Percentiles rank a stretch among this genome's conserved stretches.
phyloP scores from a whole-genome alignment of 2,888 invertebrate species.

The Drosophila niveifrons region DNA sequence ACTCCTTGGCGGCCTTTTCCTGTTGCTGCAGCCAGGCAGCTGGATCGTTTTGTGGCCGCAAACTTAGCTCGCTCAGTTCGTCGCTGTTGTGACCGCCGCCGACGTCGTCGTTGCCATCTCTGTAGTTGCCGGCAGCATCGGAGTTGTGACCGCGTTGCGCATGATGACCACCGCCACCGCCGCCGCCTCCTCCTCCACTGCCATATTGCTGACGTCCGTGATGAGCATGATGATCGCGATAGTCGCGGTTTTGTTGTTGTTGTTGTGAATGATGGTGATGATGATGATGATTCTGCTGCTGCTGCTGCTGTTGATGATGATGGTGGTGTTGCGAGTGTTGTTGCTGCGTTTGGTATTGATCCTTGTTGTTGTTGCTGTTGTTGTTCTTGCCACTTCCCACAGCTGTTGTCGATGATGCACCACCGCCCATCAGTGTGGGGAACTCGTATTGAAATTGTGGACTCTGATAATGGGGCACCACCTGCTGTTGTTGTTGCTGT shows the following conservation, averaged over 20 bases:
- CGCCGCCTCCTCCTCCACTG: constrained; percentile 32
- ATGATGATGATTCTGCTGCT: constrained; percentile 54
- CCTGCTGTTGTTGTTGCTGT: constrained; percentile 70
- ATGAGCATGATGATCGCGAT: constrained; percentile 64
- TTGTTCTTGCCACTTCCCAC: constrained; percentile 40
- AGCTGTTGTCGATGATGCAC: constrained; percentile 61
- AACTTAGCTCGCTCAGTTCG: constrained; percentile 79
- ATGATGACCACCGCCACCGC: constrained; percentile 39
- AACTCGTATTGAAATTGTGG: constrained; percentile 98
- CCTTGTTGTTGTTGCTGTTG: constrained; percentile 46
- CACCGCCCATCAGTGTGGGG: constrained; percentile 89
- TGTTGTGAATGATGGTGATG: constrained; percentile 59
- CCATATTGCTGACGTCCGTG: constrained; percentile 58
- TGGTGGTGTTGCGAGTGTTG: constrained; percentile 68
- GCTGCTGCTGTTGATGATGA: constrained; percentile 59
- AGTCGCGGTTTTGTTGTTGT: constrained; percentile 72
- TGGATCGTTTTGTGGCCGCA: constrained; percentile 85
- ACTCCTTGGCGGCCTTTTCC: constrained; percentile 86
- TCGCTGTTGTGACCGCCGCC: constrained; percentile 54
- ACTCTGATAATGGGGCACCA: constrained; percentile 91
- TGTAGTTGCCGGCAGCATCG: constrained; percentile 78
- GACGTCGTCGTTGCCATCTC: constrained; percentile 85
- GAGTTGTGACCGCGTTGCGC: constrained; percentile 58
- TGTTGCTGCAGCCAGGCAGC: constrained; percentile 84
- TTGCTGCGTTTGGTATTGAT: constrained; percentile 66